Evolutionary conservation across 2,797 vertebrate genomes (phyloP).

Genomic region (Aratinga solstitialis): DNA sequence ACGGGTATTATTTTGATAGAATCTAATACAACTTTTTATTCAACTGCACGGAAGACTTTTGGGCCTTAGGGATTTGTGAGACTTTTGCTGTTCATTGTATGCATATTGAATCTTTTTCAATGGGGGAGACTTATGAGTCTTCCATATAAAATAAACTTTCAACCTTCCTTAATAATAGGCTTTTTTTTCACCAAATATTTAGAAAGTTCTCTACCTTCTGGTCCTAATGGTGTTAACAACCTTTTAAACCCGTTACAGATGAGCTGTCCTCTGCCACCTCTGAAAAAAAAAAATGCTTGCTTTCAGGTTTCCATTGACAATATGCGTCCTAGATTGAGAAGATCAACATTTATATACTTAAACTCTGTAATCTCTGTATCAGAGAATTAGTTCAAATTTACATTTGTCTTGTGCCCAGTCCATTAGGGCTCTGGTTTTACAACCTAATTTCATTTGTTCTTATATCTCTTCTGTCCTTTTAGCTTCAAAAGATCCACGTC

Average conservation of each 20-base stretch:
- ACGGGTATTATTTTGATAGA: neutral
- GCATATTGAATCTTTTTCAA: neutral
- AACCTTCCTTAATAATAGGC: neutral
- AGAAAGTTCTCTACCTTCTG: neutral
- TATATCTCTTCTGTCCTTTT: neutral
- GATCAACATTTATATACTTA: neutral
- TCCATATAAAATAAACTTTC: neutral
- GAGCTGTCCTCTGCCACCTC: neutral
- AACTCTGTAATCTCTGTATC: neutral
- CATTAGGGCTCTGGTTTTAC: neutral
- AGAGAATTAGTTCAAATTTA: neutral
- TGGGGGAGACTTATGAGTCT: neutral
- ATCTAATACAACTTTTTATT: neutral
- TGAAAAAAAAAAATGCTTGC: neutral
- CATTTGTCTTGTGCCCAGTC: neutral
- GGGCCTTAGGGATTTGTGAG: neutral
- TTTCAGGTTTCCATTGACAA: neutral
- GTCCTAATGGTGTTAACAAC: neutral
- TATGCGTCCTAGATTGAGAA: neutral
- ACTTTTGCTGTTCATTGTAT: neutral
- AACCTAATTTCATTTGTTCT: neutral
- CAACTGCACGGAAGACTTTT: neutral
- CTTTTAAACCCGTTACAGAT: neutral
- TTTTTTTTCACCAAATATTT: neutral
- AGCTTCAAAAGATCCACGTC: slow-evolving; percentile 79